Evolutionary conservation across 2,797 vertebrate species (phyloP).

Genomic region (Lagodon rhomboides): DNA sequence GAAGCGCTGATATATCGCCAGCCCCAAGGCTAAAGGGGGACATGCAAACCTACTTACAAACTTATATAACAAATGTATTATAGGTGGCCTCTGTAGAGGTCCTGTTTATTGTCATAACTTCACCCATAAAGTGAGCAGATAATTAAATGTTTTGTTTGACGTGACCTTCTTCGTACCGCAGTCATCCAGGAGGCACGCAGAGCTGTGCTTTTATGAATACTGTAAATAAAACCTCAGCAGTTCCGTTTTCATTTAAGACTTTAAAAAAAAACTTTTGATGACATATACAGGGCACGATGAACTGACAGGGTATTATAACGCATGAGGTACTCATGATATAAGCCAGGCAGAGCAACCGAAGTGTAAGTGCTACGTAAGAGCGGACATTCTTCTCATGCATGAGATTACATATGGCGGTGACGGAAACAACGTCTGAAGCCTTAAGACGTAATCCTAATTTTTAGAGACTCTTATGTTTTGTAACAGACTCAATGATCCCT

Average conservation of each 20-base stretch:
- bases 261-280: neutral
- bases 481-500: neutral
- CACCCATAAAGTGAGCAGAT: constrained; percentile 43
- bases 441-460: constrained; percentile 3
- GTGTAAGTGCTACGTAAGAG: constrained; percentile 1
- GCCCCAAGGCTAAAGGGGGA: constrained; percentile 28
- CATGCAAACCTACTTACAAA: constrained; percentile 53
- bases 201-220: constrained; percentile 10
- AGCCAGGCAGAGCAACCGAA: constrained; percentile 33
- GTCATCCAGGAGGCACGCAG: constrained; percentile 26
- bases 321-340: constrained; percentile 40
- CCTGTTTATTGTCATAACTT: constrained; percentile 37
- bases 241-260: neutral
- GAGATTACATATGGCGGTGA: neutral
- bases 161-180: neutral
- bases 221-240: constrained; percentile 9
- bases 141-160: constrained; percentile 58
- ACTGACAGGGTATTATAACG: neutral
- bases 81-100: constrained; percentile 10
- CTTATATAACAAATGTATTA: constrained; percentile 57
- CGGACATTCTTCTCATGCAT: neutral
- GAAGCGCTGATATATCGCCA: constrained; percentile 42
- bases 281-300: neutral
- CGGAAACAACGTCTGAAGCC: neutral
- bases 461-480: neutral